Base-by-base conservation (phyloP, 1,140 invertebrate species). In the Rhagoletis pomonella region DNA sequence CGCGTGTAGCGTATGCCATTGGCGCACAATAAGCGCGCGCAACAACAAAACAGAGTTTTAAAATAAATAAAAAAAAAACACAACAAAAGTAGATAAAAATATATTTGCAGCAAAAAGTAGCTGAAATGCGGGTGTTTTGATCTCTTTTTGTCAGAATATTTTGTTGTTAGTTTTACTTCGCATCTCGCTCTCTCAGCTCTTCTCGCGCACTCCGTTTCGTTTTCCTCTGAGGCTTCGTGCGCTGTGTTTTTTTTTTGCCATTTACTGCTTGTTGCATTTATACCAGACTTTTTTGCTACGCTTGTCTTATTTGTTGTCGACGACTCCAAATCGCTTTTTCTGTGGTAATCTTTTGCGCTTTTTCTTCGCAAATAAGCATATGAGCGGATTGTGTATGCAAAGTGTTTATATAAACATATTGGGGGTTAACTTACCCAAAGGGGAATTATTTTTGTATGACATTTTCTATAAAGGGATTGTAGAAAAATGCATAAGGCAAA, bases 251-350 rank as follows among this genome's bases (percentile, higher is more conserved):
- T n/a, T 62, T 62, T 39, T 29, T 67, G 6, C 0, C 44, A 81
- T 81, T 81, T n/a, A 81, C 10, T 55, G 73, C 7, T 81, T 81
- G 10, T 81, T 81, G 42, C 73, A 55, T 81, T 81, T 81, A 81
- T 81, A 55, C 9, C 47, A 50, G 73, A n/a, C 3, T 58, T 81
- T 55, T 19, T 55, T 81, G 7, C 73, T 55, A 2, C 73, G 5
- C 55, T 81, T 81, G 42, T 47, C 50, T 62, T 14, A 4, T 62
- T n/a, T 4, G 4, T 62, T 62, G 60, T 62, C 60, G 60, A 62
- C 60, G 60, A 62, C 60, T 62, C 17, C 60, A 62, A 14, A 14
- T 14, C 60, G 60, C 60, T 62, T 17, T 7, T 17, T 7, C 6
- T 62, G 60, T 62, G 7, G 17, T 14, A 62, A 14, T 12, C 4